Evolutionary conservation across 1,140 invertebrate genomes (phyloP).

Genomic region (Drosophila kurseongensis): DNA sequence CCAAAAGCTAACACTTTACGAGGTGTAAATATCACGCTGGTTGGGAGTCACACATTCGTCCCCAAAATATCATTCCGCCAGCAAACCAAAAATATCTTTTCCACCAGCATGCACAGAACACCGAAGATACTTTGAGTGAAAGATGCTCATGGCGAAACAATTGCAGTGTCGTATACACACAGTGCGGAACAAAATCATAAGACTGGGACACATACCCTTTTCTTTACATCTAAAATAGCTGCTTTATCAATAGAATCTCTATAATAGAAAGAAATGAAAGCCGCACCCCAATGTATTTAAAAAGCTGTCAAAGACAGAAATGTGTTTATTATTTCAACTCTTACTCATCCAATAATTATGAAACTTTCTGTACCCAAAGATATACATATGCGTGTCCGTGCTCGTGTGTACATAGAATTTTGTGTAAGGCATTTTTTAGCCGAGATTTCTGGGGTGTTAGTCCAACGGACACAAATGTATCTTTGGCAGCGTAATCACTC

Average conservation of each 20-base stretch:
- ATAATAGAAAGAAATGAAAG: background rate
- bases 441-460: conserved; percentile 36
- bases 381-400: background rate
- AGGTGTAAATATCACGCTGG: conserved; percentile 30
- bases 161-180: conserved; percentile 41
- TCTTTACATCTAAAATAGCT: background rate
- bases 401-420: conserved; percentile 42
- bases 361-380: conserved; percentile 34
- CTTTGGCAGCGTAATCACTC: conserved; percentile 43
- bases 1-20: conserved; percentile 24
- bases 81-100: conserved; percentile 39
- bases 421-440: conserved; percentile 48
- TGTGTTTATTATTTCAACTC: conserved; percentile 39
- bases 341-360: conserved; percentile 25
- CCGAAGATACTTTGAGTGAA: conserved; percentile 48
- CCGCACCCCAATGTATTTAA: conserved; percentile 11
- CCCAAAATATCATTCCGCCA: conserved; percentile 48
- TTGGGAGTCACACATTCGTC: conserved; percentile 40
- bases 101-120: conserved; percentile 20
- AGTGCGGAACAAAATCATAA: conserved; percentile 15
- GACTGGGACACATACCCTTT: background rate
- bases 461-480: conserved; percentile 45
- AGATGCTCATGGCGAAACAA: conserved; percentile 50
- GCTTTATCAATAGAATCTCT: background rate
- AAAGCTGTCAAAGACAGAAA: conserved; percentile 36